Conservation (phyloP, 2,888 invertebrate genomes). For the Eurytoma californica region DNA sequence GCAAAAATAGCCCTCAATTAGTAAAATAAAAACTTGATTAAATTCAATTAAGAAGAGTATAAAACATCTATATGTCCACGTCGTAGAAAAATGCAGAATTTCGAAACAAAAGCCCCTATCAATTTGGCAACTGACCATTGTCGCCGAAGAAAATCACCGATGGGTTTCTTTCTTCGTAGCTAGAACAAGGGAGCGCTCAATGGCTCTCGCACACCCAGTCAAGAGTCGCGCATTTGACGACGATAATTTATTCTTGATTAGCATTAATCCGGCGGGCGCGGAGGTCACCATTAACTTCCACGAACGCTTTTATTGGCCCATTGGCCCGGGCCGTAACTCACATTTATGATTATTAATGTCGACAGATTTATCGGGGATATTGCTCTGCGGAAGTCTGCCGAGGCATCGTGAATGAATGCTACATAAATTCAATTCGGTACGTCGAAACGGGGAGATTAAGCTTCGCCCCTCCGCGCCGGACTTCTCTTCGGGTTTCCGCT, state of each 20-base stretch:
- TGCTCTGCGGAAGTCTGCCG: constrained; percentile 63
- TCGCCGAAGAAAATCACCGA: too few species aligned
- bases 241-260: constrained; percentile 72
- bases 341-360: constrained; percentile 72
- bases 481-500: neutral
- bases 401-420: constrained; percentile 64
- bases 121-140: too few species aligned
- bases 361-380: constrained; percentile 72
- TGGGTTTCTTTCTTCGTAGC: constrained; percentile 9
- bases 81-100: too few species aligned
- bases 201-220: neutral
- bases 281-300: constrained; percentile 64
- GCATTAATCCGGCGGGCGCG: constrained; percentile 66
- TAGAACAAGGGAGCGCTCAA: neutral
- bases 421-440: constrained; percentile 66
- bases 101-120: too few species aligned
- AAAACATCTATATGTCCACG: too few species aligned
- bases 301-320: constrained; percentile 70
- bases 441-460: constrained; percentile 60
- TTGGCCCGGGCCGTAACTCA: constrained; percentile 67
- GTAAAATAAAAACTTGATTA: too few species aligned
- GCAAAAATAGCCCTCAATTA: too few species aligned
- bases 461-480: constrained; percentile 13
- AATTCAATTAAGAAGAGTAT: too few species aligned
- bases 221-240: neutral